These are phyloP conservation scores for Eriocheir sinensis DNA, from an alignment of 1,140 invertebrate genomes.

Conservation along the genomic window DNA sequence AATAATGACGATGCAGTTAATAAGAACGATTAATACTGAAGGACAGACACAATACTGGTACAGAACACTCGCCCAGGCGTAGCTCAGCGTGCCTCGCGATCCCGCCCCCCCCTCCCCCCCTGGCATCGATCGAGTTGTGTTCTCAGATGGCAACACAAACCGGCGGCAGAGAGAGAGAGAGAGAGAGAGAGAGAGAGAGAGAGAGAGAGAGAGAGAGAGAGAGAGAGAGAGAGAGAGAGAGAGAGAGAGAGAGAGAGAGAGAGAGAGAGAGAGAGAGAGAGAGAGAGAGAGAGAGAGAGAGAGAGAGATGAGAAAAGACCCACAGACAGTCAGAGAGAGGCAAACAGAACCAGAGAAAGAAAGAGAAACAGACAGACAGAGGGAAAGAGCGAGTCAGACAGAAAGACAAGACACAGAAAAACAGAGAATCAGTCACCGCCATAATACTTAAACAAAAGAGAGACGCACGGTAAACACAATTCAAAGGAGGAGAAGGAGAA, in stretches of 20 bases:
- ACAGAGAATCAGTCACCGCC: not conserved
- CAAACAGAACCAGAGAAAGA: constrained; percentile 5
- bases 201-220: not conserved
- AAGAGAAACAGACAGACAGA: not conserved
- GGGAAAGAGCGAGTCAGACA: not conserved
- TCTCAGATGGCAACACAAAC: constrained; percentile 15
- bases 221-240: not conserved
- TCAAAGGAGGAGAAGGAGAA: not conserved
- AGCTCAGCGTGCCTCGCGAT: not conserved
- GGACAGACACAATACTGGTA: not conserved
- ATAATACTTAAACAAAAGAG: not conserved
- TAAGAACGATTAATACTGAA: too few relatives aligned
- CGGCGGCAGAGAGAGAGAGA: too few relatives aligned
- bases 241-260: too few relatives aligned
- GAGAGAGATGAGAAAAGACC: too few relatives aligned
- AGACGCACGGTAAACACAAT: not conserved
- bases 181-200: too few relatives aligned
- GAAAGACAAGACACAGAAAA: not conserved
- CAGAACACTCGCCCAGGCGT: not conserved
- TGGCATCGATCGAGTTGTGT: not conserved
- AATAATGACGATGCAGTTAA: not conserved
- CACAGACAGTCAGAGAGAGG: constrained; percentile 38
- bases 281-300: too few relatives aligned
- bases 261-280: too few relatives aligned
- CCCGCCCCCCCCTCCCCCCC: constrained; percentile 2